Evolutionary conservation across 2,888 invertebrate species (phyloP).

Genomic region (Argynnis bischoffii): DNA sequence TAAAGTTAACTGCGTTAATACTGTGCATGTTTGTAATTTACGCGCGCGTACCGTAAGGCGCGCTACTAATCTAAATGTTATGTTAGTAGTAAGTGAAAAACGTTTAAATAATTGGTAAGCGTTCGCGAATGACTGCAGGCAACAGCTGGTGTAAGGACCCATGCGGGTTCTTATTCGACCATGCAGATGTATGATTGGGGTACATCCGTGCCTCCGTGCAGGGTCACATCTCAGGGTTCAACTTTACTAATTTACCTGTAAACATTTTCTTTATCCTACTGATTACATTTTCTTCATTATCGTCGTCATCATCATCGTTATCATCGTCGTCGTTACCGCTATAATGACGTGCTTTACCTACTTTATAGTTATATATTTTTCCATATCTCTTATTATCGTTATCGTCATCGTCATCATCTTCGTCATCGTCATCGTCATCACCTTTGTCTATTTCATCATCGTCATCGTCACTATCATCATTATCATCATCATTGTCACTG

Average conservation of each 20-base stretch:
- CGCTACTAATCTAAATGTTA: slow-evolving; percentile 74
- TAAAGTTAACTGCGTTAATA: slow-evolving; percentile 77
- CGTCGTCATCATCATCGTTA: slow-evolving; percentile 68
- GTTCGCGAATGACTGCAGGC: slow-evolving; percentile 85
- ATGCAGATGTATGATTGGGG: slow-evolving; percentile 76
- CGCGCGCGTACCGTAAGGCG: slow-evolving; percentile 66
- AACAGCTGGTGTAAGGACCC: slow-evolving; percentile 81
- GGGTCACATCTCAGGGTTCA: slow-evolving; percentile 65
- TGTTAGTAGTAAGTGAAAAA: slow-evolving; percentile 79
- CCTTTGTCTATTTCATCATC: slow-evolving; percentile 70
- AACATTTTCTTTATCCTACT: slow-evolving; percentile 79
- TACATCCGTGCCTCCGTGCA: slow-evolving; percentile 65
- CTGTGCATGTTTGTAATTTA: slow-evolving; percentile 66
- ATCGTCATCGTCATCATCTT: slow-evolving; percentile 52
- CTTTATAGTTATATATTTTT: slow-evolving; percentile 33
- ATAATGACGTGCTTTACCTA: slow-evolving; percentile 47
- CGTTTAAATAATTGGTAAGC: slow-evolving; percentile 75
- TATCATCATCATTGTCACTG: slow-evolving; percentile 68
- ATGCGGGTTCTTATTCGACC: slow-evolving; percentile 74
- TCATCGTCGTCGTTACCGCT: slow-evolving; percentile 75
- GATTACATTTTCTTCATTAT: slow-evolving; percentile 76
- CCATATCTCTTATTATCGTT: slow-evolving; percentile 67
- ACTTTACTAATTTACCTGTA: slow-evolving; percentile 77
- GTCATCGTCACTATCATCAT: slow-evolving; percentile 55
- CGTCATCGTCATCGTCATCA: slow-evolving; percentile 72